Conservation (phyloP, 23 tunicate species). For the Botrylloides violaceus region DNA sequence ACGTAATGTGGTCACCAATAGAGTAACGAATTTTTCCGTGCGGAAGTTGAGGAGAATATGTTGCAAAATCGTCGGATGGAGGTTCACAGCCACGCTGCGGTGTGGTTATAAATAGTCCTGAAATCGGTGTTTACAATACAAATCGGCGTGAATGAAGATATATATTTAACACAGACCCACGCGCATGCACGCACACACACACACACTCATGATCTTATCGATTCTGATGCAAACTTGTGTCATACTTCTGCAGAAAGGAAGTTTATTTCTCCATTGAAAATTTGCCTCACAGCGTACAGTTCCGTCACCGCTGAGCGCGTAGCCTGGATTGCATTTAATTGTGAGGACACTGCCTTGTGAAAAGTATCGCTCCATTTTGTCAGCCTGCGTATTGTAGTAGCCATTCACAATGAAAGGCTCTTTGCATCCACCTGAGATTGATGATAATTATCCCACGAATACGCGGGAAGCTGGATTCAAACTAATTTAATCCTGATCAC, state of each 20-base stretch:
- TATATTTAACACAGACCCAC: too few species aligned
- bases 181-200: too few species aligned
- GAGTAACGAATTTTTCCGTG: neutral
- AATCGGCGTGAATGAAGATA: too few species aligned
- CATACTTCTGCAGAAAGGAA: slow-evolving; percentile 1
- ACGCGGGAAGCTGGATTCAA: too few species aligned
- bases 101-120: neutral
- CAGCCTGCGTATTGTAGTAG: neutral
- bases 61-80: neutral
- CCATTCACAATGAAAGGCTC: neutral
- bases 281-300: neutral
- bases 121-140: too few species aligned
- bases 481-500: too few species aligned
- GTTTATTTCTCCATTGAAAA: neutral
- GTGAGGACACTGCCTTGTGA: neutral
- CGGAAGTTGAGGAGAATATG: neutral
- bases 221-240: too few species aligned
- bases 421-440: neutral
- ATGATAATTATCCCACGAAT: too few species aligned
- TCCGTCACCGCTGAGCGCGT: neutral
- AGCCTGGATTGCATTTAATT: neutral
- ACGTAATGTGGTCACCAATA: neutral
- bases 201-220: too few species aligned
- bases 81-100: neutral
- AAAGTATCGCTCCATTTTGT: neutral